Conservation (phyloP, 2,113 vertebrate species). For the Mus musculus region GRCm39 chr4:36130001-36130500, state of each 20-base stretch:
- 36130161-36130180: neutral
- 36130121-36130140: neutral
- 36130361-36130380: neutral
- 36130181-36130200: neutral
- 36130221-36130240: neutral
- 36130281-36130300: neutral
- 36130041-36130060: neutral
- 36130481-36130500: too few species aligned
- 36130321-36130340: too few species aligned
- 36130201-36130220: neutral
- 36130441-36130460: too few species aligned
- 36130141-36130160: neutral
- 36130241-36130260: neutral
- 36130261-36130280: neutral
- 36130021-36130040: neutral
- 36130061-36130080: neutral
- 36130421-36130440: too few species aligned
- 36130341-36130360: too few species aligned
- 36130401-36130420: neutral
- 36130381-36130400: neutral
- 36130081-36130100: neutral
- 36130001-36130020: neutral
- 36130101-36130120: neutral
- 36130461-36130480: too few species aligned
- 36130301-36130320: neutral